Evolutionary conservation across 2,797 vertebrate species (phyloP).

Genomic region (Acanthopagrus latus): DNA sequence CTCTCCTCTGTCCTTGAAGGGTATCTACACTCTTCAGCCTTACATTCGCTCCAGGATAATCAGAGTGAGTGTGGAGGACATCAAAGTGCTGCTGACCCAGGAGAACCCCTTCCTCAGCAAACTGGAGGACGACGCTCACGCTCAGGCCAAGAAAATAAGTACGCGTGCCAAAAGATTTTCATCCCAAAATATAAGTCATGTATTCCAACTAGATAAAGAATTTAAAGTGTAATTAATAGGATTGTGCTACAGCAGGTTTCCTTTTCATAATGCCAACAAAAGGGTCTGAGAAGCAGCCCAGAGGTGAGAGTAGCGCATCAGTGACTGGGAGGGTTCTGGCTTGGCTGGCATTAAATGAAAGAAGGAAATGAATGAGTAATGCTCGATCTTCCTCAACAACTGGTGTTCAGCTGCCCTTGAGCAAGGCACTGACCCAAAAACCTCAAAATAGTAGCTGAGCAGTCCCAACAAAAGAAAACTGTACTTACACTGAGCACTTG

Average conservation of each 20-base stretch:
- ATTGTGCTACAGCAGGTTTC: not conserved
- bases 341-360: constrained; percentile 27
- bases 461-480: not conserved
- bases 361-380: constrained; percentile 23
- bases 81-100: constrained; percentile 95
- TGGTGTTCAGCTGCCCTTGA: constrained; percentile 40
- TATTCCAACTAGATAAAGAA: not conserved
- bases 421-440: constrained; percentile 56
- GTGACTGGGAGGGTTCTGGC: constrained; percentile 9
- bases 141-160: constrained; percentile 93
- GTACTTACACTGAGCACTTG: not conserved
- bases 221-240: not conserved
- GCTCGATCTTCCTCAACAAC: constrained; percentile 3
- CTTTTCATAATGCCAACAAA: not conserved
- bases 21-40: constrained; percentile 95
- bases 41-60: constrained; percentile 96
- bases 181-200: not conserved
- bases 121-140: constrained; percentile 89
- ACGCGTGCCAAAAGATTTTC: constrained; percentile 36
- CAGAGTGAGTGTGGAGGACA: constrained; percentile 91
- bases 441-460: constrained; percentile 4
- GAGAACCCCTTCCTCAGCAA: constrained; percentile 98
- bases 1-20: constrained; percentile 80
- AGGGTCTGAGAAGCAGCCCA: not conserved
- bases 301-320: constrained; percentile 15